These are phyloP conservation scores for Seladonia tumulorum DNA, from an alignment of 2,888 invertebrate species.

Conservation along the genomic window DNA sequence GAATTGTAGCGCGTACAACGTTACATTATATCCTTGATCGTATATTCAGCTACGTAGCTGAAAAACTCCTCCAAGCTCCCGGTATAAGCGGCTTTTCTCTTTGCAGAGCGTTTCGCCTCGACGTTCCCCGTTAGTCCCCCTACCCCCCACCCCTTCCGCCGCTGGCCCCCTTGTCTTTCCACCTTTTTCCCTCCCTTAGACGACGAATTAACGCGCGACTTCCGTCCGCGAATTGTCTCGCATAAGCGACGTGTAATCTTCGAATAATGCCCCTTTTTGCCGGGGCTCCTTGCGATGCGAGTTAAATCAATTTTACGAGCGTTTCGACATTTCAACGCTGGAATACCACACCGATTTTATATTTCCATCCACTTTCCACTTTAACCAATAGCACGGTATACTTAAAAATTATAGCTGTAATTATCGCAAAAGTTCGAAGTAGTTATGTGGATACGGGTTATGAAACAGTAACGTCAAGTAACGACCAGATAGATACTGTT, in stretches of 20 bases:
- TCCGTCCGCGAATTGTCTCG: slow-evolving; percentile 61
- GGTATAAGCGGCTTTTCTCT: slow-evolving; percentile 66
- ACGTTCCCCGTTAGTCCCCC: slow-evolving; percentile 39
- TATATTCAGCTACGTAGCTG: slow-evolving; percentile 60
- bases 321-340: neutral
- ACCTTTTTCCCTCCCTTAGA: slow-evolving; percentile 36
- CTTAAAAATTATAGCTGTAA: neutral
- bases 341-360: neutral
- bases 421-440: neutral
- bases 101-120: slow-evolving; percentile 54
- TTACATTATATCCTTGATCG: slow-evolving; percentile 62
- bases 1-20: slow-evolving; percentile 57
- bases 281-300: slow-evolving; percentile 16
- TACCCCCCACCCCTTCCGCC: neutral
- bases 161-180: neutral
- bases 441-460: too few relatives aligned
- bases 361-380: neutral
- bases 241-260: slow-evolving; percentile 52
- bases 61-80: slow-evolving; percentile 56
- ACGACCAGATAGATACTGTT: too few relatives aligned
- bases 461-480: too few relatives aligned
- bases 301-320: slow-evolving; percentile 33
- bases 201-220: slow-evolving; percentile 59
- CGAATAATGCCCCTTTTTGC: slow-evolving; percentile 40
- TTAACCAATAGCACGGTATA: neutral